Conservation (phyloP, 2,888 invertebrate genomes). For the Rapana venosa region DNA sequence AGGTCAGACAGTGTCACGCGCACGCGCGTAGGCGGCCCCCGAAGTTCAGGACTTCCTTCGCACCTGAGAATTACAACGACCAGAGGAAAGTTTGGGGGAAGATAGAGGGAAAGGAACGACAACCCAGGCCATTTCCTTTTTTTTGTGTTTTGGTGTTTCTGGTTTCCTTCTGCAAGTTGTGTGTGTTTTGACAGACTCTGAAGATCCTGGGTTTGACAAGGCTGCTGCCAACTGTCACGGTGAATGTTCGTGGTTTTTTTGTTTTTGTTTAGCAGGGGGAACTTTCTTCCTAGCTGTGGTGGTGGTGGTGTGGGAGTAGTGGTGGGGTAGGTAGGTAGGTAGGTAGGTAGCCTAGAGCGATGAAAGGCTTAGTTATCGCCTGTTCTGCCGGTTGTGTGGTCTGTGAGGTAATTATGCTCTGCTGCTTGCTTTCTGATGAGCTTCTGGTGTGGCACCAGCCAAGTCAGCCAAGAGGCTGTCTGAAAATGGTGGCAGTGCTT, state of each 20-base stretch:
- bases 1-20: conserved; percentile 12
- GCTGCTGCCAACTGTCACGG: too few species aligned
- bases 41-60: neutral
- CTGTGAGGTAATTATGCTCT: conserved; percentile 9
- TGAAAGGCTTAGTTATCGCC: neutral
- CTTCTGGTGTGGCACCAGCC: too few species aligned
- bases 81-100: neutral
- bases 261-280: too few species aligned
- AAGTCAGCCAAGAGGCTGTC: too few species aligned
- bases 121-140: neutral
- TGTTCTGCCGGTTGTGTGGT: neutral
- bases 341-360: neutral
- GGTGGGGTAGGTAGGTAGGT: too few species aligned
- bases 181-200: neutral
- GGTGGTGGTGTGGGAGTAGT: too few species aligned
- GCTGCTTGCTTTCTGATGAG: too few species aligned
- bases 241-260: too few species aligned
- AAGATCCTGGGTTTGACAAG: too few species aligned
- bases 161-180: neutral
- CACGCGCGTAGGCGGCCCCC: neutral
- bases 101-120: neutral
- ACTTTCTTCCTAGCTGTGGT: too few species aligned
- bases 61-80: neutral
- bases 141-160: neutral
- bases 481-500: too few species aligned